Evolutionary conservation across 2,888 invertebrate genomes (phyloP).

Genomic region (Meloe dianella): DNA sequence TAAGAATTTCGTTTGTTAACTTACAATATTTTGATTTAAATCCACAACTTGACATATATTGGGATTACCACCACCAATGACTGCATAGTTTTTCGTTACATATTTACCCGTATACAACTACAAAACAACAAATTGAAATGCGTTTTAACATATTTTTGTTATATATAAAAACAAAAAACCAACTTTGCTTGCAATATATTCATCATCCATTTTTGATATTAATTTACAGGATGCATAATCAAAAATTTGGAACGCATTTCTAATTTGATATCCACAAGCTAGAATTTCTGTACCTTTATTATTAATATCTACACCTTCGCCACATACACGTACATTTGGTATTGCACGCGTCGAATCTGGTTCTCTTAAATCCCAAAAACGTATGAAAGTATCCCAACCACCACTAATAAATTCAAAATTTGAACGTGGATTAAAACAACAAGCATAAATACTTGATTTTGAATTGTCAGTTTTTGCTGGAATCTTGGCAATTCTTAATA

Average conservation of each 20-base stretch:
- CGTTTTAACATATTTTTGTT: too few species aligned
- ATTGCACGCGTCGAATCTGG: conserved; percentile 67
- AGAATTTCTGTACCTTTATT: conserved; percentile 69
- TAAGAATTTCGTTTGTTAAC: too few species aligned
- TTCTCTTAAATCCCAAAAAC: conserved; percentile 73
- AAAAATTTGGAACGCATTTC: conserved; percentile 68
- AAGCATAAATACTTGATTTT: conserved; percentile 66
- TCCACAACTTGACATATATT: conserved; percentile 49
- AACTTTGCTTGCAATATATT: conserved; percentile 55
- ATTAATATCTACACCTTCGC: conserved; percentile 71
- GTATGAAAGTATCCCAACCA: conserved; percentile 71
- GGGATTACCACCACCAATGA: neutral
- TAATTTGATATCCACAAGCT: conserved; percentile 70
- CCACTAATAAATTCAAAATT: conserved; percentile 71
- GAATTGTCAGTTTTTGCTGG: too few species aligned
- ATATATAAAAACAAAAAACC: conserved; percentile 24
- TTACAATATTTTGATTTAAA: conserved; percentile 57
- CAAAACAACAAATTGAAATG: conserved; percentile 14
- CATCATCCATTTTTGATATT: conserved; percentile 66
- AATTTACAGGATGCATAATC: conserved; percentile 71
- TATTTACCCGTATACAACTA: conserved; percentile 2
- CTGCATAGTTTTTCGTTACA: neutral
- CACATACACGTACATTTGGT: conserved; percentile 68
- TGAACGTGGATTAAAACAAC: conserved; percentile 70
- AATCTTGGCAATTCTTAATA: conserved; percentile 66